A percentile compares a stretch with the other conserved stretches of the same genome.
Conservation (phyloP, 2,888 invertebrate genomes). For the Cosmia trapezina region DNA sequence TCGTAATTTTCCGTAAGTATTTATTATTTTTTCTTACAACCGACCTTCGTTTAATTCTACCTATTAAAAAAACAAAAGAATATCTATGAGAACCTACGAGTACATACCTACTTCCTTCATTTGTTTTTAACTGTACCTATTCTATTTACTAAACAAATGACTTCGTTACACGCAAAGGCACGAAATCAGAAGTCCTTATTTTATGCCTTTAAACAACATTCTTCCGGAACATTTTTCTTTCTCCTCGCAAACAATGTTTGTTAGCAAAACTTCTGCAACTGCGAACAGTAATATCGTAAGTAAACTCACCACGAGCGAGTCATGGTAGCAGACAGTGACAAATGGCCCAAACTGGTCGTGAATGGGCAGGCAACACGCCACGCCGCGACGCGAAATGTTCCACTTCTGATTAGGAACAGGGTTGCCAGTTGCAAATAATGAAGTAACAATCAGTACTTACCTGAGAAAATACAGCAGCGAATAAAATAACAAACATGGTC, state of each 20-base stretch:
- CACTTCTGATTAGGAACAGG: conserved; percentile 56
- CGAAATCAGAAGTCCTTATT: conserved; percentile 18
- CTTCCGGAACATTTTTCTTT: conserved; percentile 27
- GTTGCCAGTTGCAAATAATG: conserved; percentile 43
- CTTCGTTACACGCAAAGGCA: conserved; percentile 35
- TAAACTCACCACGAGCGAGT: conserved; percentile 42
- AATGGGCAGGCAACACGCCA: conserved; percentile 56
- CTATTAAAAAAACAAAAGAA: conserved; percentile 31
- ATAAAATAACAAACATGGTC: background rate
- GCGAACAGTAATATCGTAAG: conserved; percentile 49
- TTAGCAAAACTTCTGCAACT: conserved; percentile 42
- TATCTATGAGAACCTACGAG: conserved; percentile 17
- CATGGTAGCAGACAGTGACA: conserved; percentile 56
- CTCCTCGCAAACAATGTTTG: conserved; percentile 15
- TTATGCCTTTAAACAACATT: conserved; percentile 6
- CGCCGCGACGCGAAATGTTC: conserved; percentile 49
- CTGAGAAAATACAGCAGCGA: background rate
- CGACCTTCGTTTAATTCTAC: conserved; percentile 22
- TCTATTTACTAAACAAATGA: conserved; percentile 20
- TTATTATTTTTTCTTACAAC: conserved; percentile 21
- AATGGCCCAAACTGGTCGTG: conserved; percentile 47
- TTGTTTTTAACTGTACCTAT: conserved; percentile 17
- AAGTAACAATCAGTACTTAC: background rate
- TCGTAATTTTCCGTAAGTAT: conserved; percentile 43
- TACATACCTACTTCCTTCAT: conserved; percentile 41